These are phyloP conservation scores for Drosophila formosana DNA, from an alignment of 2,888 invertebrate species.

Conservation along the genomic window DNA sequence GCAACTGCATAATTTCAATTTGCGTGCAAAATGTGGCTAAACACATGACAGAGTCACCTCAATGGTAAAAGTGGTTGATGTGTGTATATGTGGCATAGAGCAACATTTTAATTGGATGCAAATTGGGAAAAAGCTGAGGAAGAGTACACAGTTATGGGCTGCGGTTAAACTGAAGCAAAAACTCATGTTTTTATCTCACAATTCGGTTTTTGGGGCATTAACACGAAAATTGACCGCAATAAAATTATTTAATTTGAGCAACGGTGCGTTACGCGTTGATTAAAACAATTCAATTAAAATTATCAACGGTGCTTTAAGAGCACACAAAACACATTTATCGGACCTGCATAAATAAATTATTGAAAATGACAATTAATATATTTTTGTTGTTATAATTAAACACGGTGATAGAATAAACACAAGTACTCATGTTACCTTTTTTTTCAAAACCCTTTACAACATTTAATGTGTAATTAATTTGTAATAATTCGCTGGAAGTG, in stretches of 20 bases:
- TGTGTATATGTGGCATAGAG: conserved; percentile 10
- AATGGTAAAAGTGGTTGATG: conserved; percentile 4
- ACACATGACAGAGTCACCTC: conserved; percentile 10
- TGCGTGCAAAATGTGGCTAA: conserved; percentile 31
- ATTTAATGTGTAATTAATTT: conserved; percentile 68
- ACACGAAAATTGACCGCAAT: conserved; percentile 59
- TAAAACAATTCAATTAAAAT: conserved; percentile 67
- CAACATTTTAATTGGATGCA: conserved; percentile 67
- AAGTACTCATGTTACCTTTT: not conserved
- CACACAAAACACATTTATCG: conserved; percentile 48
- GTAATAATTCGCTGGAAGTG: conserved; percentile 38
- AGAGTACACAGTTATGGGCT: not conserved
- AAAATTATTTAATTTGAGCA: conserved; percentile 44
- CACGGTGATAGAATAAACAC: conserved; percentile 27
- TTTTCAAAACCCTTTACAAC: conserved; percentile 26
- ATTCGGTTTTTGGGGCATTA: conserved; percentile 38
- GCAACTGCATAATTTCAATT: conserved; percentile 7
- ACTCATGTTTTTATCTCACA: conserved; percentile 17
- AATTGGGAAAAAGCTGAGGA: conserved; percentile 39
- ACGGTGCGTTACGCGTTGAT: conserved; percentile 51
- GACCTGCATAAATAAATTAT: conserved; percentile 54
- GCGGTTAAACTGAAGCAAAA: conserved; percentile 18
- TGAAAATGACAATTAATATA: conserved; percentile 40
- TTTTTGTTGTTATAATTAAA: conserved; percentile 9
- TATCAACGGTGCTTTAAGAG: conserved; percentile 38